Conservation (phyloP, 1,140 invertebrate species). For the Danaus melanippus region DNA sequence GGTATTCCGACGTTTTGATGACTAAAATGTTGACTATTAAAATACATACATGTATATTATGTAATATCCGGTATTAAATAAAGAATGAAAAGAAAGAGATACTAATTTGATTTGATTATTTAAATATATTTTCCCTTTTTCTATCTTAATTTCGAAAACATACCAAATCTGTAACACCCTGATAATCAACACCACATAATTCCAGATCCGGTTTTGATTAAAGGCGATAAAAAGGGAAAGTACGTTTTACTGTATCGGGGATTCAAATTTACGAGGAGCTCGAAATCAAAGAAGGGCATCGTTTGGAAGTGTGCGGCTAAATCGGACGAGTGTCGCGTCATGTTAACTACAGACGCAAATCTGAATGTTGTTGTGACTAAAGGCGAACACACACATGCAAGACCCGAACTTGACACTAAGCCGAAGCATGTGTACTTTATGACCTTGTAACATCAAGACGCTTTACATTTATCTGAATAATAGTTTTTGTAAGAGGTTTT, state of each 20-base stretch:
- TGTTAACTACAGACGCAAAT: conserved; percentile 45
- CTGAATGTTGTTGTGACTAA: conserved; percentile 43
- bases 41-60: no score
- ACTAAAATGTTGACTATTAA: no score
- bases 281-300: conserved; percentile 53
- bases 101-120: no score
- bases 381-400: conserved; percentile 36
- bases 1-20: no score
- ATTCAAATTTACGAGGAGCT: conserved; percentile 34
- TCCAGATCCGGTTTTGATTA: conserved; percentile 55
- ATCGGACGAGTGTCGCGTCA: conserved; percentile 39
- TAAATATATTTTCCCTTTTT: not conserved
- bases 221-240: conserved; percentile 41
- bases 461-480: not conserved
- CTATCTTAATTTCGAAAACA: conserved; percentile 7
- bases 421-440: conserved; percentile 62
- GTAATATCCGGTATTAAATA: no score
- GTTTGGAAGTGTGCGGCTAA: conserved; percentile 55
- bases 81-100: no score
- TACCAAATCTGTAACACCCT: conserved; percentile 3
- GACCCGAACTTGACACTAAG: conserved; percentile 29
- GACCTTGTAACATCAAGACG: conserved; percentile 20
- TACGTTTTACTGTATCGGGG: conserved; percentile 46
- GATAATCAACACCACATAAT: conserved; percentile 7
- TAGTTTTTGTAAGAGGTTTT: no score